Evolutionary conservation across 2,797 vertebrate species (phyloP).

Genomic region (Anabas testudineus): DNA sequence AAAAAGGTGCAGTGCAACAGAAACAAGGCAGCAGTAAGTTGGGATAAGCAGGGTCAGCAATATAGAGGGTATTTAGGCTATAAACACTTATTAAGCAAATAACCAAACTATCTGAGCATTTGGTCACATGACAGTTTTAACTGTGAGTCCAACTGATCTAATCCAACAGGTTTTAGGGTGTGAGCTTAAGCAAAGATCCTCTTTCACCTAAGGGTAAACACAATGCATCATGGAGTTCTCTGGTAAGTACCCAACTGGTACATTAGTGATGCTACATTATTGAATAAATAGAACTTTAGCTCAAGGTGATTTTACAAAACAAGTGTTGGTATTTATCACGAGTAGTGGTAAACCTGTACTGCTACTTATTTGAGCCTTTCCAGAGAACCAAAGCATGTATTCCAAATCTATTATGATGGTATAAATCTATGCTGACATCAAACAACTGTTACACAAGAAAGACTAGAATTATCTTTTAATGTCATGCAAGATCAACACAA

Average conservation of each 20-base stretch:
- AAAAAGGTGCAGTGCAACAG: constrained; percentile 85
- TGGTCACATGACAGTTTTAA: constrained; percentile 33
- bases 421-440: not conserved
- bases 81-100: constrained; percentile 28
- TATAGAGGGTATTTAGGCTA: constrained; percentile 38
- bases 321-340: not conserved
- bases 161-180: constrained; percentile 48
- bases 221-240: constrained; percentile 7
- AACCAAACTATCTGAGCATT: constrained; percentile 28
- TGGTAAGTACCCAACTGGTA: constrained; percentile 1
- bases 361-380: not conserved
- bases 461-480: not conserved
- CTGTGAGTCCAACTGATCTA: constrained; percentile 26
- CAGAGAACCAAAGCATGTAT: constrained; percentile 20
- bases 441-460: not conserved
- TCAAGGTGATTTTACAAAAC: not conserved
- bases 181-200: constrained; percentile 20
- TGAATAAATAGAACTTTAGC: constrained; percentile 6
- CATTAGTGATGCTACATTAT: not conserved
- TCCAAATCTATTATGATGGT: not conserved
- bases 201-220: constrained; percentile 23
- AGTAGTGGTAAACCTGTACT: not conserved
- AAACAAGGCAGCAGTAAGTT: constrained; percentile 76
- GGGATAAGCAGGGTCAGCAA: constrained; percentile 72
- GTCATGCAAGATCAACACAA: constrained; percentile 39